phyloP scores from a whole-genome alignment of 2,113 vertebrate species.

The Gavia stellata region DNA sequence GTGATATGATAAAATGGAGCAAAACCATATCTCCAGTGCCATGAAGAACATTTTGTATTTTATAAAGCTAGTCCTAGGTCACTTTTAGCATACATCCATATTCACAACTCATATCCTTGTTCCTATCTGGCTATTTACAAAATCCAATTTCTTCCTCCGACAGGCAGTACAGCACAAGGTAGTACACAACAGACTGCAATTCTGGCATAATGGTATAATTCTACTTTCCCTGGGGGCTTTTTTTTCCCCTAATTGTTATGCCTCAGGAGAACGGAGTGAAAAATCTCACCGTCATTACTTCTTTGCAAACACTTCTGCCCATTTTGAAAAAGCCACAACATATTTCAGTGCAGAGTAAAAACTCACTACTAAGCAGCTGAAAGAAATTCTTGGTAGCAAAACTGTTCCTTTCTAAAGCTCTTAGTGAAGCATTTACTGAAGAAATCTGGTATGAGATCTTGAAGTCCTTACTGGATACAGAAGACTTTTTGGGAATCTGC shows the following conservation, averaged over 20 bases:
- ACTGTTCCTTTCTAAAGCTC: neutral
- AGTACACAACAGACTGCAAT: neutral
- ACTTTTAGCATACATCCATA: neutral
- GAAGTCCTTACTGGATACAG: neutral
- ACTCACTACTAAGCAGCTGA: neutral
- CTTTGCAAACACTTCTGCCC: neutral
- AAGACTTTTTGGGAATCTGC: neutral
- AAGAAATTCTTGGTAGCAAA: constrained; percentile 5
- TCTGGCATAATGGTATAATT: neutral
- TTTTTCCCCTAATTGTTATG: neutral
- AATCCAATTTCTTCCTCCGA: neutral
- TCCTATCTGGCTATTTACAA: neutral
- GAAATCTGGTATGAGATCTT: neutral
- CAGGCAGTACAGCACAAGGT: neutral
- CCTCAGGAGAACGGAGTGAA: neutral
- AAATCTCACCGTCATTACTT: neutral
- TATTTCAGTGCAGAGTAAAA: neutral
- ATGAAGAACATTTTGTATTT: neutral
- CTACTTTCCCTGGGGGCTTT: neutral
- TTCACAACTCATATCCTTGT: neutral
- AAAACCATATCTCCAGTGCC: neutral
- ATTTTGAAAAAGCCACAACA: neutral
- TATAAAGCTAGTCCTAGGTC: neutral
- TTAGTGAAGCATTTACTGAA: neutral
- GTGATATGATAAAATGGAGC: neutral